Conservation (phyloP, 2,888 invertebrate species). For the Cremastinae sp. region DNA sequence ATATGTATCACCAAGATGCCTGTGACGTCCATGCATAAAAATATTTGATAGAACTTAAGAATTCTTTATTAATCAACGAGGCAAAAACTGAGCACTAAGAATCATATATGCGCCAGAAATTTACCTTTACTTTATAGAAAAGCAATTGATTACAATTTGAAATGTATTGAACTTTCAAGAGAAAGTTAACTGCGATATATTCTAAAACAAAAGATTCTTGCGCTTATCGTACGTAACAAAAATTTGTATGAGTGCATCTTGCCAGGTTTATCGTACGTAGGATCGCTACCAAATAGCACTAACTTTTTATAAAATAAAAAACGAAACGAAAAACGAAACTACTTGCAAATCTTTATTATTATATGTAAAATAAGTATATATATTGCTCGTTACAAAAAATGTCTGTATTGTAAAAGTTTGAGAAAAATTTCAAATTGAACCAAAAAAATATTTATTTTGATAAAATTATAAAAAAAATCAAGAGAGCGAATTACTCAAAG, state of each 20-base stretch:
- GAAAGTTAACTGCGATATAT: no score
- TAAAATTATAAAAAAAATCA: no score
- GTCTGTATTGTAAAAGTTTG: neutral
- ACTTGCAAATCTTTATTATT: constrained; percentile 4
- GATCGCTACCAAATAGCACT: constrained; percentile 62
- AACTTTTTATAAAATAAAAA: constrained; percentile 54
- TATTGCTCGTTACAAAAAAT: constrained; percentile 9
- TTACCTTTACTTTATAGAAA: no score
- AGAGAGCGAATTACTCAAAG: no score
- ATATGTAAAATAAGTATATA: constrained; percentile 13
- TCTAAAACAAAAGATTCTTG: constrained; percentile 10
- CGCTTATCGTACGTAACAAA: constrained; percentile 43
- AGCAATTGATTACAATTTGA: no score
- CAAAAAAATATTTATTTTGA: no score
- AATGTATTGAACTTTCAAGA: no score
- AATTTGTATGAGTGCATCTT: constrained; percentile 68
- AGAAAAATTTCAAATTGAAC: constrained; percentile 6
- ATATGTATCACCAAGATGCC: neutral
- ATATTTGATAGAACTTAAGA: no score
- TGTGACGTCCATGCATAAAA: no score
- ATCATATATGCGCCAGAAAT: no score
- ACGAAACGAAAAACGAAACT: constrained; percentile 13
- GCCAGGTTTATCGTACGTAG: constrained; percentile 67
- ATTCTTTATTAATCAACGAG: no score
- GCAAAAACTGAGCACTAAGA: no score